Conservation (phyloP, 2,797 vertebrate species). For the Sorex maritimensis region DNA sequence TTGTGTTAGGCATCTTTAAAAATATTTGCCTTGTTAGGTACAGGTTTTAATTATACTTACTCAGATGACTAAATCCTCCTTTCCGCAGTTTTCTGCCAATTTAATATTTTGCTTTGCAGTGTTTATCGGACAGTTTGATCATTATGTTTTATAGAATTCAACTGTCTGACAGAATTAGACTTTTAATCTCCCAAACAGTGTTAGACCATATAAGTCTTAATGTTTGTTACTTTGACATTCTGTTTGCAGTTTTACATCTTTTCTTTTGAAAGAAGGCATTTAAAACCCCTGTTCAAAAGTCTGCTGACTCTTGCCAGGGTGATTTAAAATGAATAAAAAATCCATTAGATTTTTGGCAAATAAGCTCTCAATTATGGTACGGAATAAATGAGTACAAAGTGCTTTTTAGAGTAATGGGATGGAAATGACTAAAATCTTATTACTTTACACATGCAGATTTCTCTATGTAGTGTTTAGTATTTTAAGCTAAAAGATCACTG, state of each 20-base stretch:
- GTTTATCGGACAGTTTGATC: constrained; percentile 55
- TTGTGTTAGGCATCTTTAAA: constrained; percentile 30
- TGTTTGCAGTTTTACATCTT: constrained; percentile 78
- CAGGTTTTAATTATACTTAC: constrained; percentile 60
- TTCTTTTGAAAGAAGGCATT: constrained; percentile 83
- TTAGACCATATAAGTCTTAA: constrained; percentile 37
- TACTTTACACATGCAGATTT: constrained; percentile 64
- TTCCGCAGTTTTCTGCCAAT: background rate
- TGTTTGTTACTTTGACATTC: constrained; percentile 67
- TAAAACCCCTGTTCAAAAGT: constrained; percentile 76
- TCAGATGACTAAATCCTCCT: constrained; percentile 29
- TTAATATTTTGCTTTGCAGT: constrained; percentile 43
- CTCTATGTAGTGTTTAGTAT: constrained; percentile 45
- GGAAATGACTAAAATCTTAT: constrained; percentile 74
- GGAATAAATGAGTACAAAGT: constrained; percentile 84
- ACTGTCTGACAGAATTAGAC: constrained; percentile 32
- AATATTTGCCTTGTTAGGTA: constrained; percentile 10
- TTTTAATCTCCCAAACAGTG: constrained; percentile 53
- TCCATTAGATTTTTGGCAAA: constrained; percentile 84
- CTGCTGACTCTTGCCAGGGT: constrained; percentile 77
- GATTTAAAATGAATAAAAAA: constrained; percentile 83
- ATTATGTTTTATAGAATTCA: constrained; percentile 69
- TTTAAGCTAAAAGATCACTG: constrained; percentile 69
- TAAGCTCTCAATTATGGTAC: constrained; percentile 79
- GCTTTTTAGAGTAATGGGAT: constrained; percentile 77